A percentile compares a stretch with the other conserved stretches of the same genome.
Evolutionary conservation across 1,140 invertebrate genomes (phyloP).

Genomic region (Drusus annulatus): DNA sequence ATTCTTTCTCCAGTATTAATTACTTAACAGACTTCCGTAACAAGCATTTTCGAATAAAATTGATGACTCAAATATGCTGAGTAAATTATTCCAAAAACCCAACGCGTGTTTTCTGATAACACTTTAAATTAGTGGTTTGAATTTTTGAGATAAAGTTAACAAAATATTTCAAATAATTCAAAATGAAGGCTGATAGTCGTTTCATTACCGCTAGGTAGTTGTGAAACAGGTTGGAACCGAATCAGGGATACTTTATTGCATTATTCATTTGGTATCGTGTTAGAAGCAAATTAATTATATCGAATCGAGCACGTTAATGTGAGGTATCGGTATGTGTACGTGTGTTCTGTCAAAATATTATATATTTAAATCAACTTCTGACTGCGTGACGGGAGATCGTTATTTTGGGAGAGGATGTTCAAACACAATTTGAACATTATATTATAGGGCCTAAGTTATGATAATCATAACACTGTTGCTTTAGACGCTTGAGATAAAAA

Average conservation of each 20-base stretch:
- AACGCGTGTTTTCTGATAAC: too few species aligned
- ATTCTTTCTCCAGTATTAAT: too few species aligned
- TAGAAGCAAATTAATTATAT: constrained; percentile 21
- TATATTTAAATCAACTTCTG: constrained; percentile 32
- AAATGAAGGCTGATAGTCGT: too few species aligned
- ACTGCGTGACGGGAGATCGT: constrained; percentile 22
- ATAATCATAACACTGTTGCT: background rate
- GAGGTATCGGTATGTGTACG: constrained; percentile 36
- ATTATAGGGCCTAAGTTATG: constrained; percentile 14
- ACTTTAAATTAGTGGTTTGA: too few species aligned
- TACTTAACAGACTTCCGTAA: too few species aligned
- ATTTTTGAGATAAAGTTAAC: too few species aligned
- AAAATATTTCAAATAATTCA: too few species aligned
- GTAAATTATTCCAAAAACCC: too few species aligned
- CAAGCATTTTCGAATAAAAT: too few species aligned
- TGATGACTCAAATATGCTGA: too few species aligned
- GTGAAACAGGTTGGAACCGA: background rate
- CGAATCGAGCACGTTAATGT: constrained; percentile 36
- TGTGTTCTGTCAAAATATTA: constrained; percentile 43
- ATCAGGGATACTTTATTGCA: constrained; percentile 15
- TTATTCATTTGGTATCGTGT: constrained; percentile 37
- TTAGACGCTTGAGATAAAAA: too few species aligned
- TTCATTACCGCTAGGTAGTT: too few species aligned
- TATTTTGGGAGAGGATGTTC: background rate
- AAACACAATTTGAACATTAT: constrained; percentile 25